phyloP scores from a whole-genome alignment of 1,140 invertebrate genomes.

The Caenorhabditis remanei region DNA sequence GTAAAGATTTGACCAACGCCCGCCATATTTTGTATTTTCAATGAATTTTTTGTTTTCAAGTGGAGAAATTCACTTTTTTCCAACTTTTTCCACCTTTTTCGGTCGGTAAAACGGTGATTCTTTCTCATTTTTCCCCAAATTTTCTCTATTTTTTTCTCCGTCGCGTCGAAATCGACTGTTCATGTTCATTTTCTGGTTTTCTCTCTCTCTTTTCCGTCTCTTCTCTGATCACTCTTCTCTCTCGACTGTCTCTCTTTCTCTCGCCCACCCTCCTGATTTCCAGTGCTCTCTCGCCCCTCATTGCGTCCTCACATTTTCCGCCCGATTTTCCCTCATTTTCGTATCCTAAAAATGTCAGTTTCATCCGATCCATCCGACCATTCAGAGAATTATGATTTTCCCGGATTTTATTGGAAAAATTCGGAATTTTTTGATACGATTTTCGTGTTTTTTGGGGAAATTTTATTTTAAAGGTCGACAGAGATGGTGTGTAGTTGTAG shows the following conservation, averaged over 20 bases:
- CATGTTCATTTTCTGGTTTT: constrained; percentile 50
- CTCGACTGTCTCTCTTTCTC: constrained; percentile 26
- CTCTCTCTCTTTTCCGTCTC: neutral
- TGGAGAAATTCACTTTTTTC: neutral
- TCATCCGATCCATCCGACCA: neutral
- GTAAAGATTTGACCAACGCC: constrained; percentile 23
- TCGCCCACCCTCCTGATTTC: neutral
- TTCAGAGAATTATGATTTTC: neutral
- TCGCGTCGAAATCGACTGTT: neutral
- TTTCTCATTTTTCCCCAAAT: neutral
- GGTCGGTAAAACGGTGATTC: neutral
- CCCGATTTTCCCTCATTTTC: constrained; percentile 48
- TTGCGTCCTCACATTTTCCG: constrained; percentile 26
- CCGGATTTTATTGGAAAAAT: too few relatives aligned
- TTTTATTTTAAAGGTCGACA: too few relatives aligned
- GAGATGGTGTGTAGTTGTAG: too few relatives aligned
- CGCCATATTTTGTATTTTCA: neutral
- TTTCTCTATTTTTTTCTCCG: too few relatives aligned
- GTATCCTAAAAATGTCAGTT: constrained; percentile 27
- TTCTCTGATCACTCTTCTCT: neutral
- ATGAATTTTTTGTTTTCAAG: neutral
- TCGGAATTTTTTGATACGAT: too few relatives aligned
- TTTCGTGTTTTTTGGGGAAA: too few relatives aligned
- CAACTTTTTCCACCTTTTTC: neutral
- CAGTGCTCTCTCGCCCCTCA: neutral